A percentile compares a stretch with the other conserved stretches of the same genome.
phyloP scores from a whole-genome alignment of 2,888 invertebrate genomes.

The Venusia cambrica region DNA sequence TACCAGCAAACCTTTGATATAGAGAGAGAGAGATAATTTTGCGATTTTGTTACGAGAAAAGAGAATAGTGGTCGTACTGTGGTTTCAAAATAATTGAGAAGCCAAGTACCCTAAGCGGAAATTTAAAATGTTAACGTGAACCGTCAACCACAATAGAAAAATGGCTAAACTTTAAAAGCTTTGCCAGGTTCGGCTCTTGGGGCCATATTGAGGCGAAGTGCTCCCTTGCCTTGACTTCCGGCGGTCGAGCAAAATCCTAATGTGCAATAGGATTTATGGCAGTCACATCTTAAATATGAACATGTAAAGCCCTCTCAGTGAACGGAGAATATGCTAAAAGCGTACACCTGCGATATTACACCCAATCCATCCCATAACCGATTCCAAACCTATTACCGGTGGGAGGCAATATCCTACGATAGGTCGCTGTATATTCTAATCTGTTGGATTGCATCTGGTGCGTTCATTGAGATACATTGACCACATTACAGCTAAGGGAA shows the following conservation, averaged over 20 bases:
- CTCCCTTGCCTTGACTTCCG: slow-evolving; percentile 36
- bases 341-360: slow-evolving; percentile 31
- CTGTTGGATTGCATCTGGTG: slow-evolving; percentile 17
- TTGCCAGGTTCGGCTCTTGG: slow-evolving; percentile 38
- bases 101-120: too few relatives aligned
- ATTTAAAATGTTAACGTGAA: slow-evolving; percentile 23
- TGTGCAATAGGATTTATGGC: slow-evolving; percentile 48
- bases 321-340: slow-evolving; percentile 35
- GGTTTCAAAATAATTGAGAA: too few relatives aligned
- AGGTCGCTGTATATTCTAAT: slow-evolving; percentile 22
- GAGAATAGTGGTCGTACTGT: too few relatives aligned
- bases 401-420: slow-evolving; percentile 30
- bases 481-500: slow-evolving; percentile 10
- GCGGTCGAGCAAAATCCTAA: slow-evolving; percentile 46
- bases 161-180: slow-evolving; percentile 43
- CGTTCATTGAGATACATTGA: slow-evolving; percentile 17
- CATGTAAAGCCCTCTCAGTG: slow-evolving; percentile 38
- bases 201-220: slow-evolving; percentile 39
- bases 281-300: slow-evolving; percentile 40
- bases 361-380: slow-evolving; percentile 31
- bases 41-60: too few relatives aligned
- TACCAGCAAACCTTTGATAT: too few relatives aligned
- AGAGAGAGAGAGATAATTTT: too few relatives aligned
- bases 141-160: slow-evolving; percentile 36
- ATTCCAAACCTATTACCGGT: slow-evolving; percentile 40